Base-by-base conservation (phyloP, 2,888 invertebrate genomes). In the Calameuta filiformis region DNA sequence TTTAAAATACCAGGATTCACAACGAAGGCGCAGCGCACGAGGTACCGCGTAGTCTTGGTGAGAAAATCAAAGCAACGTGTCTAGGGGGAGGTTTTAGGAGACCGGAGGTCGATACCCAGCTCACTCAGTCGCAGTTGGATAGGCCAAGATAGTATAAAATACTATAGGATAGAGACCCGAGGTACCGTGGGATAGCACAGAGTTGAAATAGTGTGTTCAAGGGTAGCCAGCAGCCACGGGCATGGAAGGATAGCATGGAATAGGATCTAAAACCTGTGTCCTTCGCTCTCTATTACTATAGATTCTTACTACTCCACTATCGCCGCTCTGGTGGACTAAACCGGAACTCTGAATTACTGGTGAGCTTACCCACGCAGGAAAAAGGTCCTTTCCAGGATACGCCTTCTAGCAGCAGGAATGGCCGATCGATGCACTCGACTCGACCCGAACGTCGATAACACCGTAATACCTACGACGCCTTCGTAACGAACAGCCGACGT, bases 251-350 rank as follows among this genome's bases (percentile, higher is more conserved):
- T 56, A 56, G 56, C 56, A 56, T 56, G 2, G 56, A 56, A 56
- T 23, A 56, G 23, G 56, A 56, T 56, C 56, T 56, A 56, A 56
- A 56, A 23, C 56, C 56, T 23, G 15, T 23, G 23, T 23, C 23
- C 4, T 3, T 33, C 3, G 3, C 4, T 33, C 33, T 56, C 23
- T 56, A 56, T 56, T 2, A 56, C 56, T 56, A 9, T 56, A 23
- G 1, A 23, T 23, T 23, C 9, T 56, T 56, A 23, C 23, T 56
- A 23, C 56, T 56, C 0, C 56, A 9, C 56, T 56, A 82, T 83
- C 84, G 89, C 88, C 89, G 89, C 88, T 85, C 88, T 88, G 88
- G 88, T 84, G 88, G 87, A 87, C 87, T 86, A 86, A 81, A 81
- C 83, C 86, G 87, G 88, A 88, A 88, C 88, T 87, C 81, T 74